A percentile compares a stretch with the other conserved stretches of the same genome.
phyloP scores from a whole-genome alignment of 2,113 vertebrate species.

The Nothobranchius furzeri region DNA sequence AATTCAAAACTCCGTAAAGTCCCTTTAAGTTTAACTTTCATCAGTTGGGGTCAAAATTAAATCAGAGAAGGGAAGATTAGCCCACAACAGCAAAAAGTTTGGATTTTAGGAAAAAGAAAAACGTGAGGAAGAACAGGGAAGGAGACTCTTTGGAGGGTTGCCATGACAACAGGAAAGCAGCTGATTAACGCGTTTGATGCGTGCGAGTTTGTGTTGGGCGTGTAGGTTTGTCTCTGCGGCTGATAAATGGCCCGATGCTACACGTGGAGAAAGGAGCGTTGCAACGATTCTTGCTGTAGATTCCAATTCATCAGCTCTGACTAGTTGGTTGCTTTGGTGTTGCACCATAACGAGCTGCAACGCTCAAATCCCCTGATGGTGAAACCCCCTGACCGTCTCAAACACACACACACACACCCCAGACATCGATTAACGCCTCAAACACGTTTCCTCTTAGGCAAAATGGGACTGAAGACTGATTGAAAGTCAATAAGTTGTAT shows the following conservation, averaged over 20 bases:
- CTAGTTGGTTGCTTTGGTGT: constrained; percentile 59
- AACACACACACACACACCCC: constrained; percentile 12
- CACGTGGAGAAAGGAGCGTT: constrained; percentile 53
- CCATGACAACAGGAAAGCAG: constrained; percentile 52
- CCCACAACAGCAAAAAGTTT: constrained; percentile 51
- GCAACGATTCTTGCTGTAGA: constrained; percentile 58
- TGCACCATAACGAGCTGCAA: constrained; percentile 67
- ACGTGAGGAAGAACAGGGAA: constrained; percentile 12
- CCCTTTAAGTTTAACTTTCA: constrained; percentile 22
- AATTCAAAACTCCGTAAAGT: too few relatives aligned
- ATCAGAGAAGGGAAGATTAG: constrained; percentile 44
- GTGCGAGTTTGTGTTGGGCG: constrained; percentile 30
- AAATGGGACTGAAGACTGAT: constrained; percentile 7
- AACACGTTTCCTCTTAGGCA: constrained; percentile 14
- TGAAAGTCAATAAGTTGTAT: constrained; percentile 32
- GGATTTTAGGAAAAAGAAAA: constrained; percentile 21
- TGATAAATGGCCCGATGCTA: constrained; percentile 55
- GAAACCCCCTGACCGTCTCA: constrained; percentile 38
- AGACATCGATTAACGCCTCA: constrained; percentile 19
- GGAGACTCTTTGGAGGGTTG: constrained; percentile 35
- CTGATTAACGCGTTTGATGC: constrained; percentile 56
- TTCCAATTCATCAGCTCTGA: constrained; percentile 62
- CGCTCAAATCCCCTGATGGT: constrained; percentile 33
- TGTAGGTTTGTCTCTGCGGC: constrained; percentile 44
- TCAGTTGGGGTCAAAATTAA: constrained; percentile 16